Evolutionary conservation across 2,113 vertebrate genomes (phyloP).

Genomic region (Cyprinodon brontotheroides): DNA sequence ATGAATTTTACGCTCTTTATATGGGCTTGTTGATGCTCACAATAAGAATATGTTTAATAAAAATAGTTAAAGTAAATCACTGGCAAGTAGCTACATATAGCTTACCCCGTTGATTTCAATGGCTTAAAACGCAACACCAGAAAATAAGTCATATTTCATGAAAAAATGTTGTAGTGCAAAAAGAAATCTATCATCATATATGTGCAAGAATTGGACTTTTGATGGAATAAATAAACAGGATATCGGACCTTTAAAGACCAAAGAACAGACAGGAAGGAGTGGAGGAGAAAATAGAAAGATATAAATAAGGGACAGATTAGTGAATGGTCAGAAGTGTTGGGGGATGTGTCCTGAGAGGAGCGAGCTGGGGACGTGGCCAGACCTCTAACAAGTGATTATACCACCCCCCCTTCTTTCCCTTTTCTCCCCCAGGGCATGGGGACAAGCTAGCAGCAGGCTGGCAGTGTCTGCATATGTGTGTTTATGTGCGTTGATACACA

Average conservation of each 20-base stretch:
- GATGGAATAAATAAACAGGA: too few species aligned
- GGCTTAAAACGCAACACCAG: too few species aligned
- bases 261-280: slow-evolving; percentile 23
- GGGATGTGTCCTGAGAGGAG: slow-evolving; percentile 45
- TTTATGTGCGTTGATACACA: slow-evolving; percentile 32
- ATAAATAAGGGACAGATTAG: slow-evolving; percentile 29
- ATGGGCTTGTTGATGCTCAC: too few species aligned
- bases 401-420: slow-evolving; percentile 31
- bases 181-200: too few species aligned
- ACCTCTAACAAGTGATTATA: slow-evolving; percentile 84
- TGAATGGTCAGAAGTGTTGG: slow-evolving; percentile 50
- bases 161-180: too few species aligned
- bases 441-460: slow-evolving; percentile 77
- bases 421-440: slow-evolving; percentile 72
- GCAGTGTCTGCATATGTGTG: slow-evolving; percentile 51
- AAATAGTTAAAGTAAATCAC: too few species aligned
- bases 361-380: slow-evolving; percentile 63
- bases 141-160: too few species aligned
- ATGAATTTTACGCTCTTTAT: too few species aligned
- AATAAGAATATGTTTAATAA: too few species aligned
- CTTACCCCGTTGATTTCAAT: too few species aligned
- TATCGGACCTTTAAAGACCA: background rate
- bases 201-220: too few species aligned
- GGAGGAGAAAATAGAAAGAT: slow-evolving; percentile 21
- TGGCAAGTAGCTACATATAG: too few species aligned